phyloP scores from a whole-genome alignment of 1,140 invertebrate species.

The Macrobrachium nipponense region DNA sequence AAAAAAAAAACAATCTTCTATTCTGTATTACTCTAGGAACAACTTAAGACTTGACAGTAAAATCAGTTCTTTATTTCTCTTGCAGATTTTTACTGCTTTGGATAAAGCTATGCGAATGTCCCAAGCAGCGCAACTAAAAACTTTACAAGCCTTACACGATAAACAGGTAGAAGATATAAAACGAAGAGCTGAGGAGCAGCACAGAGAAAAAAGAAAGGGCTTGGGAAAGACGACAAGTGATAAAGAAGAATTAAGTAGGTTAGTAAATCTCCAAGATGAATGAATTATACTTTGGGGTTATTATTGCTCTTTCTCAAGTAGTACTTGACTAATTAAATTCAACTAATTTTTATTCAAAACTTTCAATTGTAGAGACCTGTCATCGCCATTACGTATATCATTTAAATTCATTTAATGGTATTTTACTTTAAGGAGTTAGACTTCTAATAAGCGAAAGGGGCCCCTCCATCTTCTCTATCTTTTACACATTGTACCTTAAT shows the following conservation, averaged over 20 bases:
- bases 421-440: no score
- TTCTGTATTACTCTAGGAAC: not conserved
- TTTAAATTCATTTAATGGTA: no score
- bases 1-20: not conserved
- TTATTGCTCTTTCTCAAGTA: no score
- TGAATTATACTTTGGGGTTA: no score
- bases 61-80: not conserved
- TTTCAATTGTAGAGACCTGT: no score
- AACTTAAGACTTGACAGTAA: not conserved
- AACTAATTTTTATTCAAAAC: no score
- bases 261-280: slow-evolving; percentile 65
- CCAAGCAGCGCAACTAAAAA: slow-evolving; percentile 83
- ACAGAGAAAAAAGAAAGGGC: slow-evolving; percentile 87
- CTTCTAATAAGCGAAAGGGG: no score
- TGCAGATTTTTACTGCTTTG: slow-evolving; percentile 73
- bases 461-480: no score
- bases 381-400: no score
- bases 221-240: slow-evolving; percentile 85
- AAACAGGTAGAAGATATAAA: slow-evolving; percentile 85
- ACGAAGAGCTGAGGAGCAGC: slow-evolving; percentile 82
- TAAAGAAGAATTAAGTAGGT: slow-evolving; percentile 88
- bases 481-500: no score
- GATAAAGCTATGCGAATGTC: slow-evolving; percentile 84
- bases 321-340: no score
- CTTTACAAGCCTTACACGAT: slow-evolving; percentile 77